Conservation (phyloP, 2,113 vertebrate species). For the Datnioides undecimradiatus region DNA sequence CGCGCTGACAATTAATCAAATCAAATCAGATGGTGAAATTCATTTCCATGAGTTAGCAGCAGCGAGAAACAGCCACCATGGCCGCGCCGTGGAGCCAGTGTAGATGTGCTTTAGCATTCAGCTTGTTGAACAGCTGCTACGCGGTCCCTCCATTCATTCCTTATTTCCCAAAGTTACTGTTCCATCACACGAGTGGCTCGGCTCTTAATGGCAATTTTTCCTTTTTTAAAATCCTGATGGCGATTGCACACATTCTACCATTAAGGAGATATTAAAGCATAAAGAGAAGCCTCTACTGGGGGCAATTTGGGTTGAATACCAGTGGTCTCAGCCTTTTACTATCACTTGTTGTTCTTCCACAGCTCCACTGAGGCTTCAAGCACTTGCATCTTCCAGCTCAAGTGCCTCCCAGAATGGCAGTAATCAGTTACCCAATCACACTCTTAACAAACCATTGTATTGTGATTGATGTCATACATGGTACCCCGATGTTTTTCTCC, state of each 20-base stretch:
- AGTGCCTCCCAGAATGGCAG: neutral
- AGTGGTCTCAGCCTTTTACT: neutral
- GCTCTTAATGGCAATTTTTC: neutral
- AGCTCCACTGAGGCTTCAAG: neutral
- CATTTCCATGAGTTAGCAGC: neutral
- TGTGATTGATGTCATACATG: neutral
- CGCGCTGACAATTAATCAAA: constrained; percentile 32
- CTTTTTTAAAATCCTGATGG: neutral
- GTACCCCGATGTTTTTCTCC: neutral
- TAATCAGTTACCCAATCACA: neutral
- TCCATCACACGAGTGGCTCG: neutral
- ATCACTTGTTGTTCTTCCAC: neutral
- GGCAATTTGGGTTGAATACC: neutral
- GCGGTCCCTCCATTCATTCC: neutral
- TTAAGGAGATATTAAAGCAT: no score
- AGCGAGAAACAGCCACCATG: neutral
- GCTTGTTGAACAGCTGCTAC: constrained; percentile 9
- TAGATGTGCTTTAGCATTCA: neutral
- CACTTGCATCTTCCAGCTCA: neutral
- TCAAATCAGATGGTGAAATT: constrained; percentile 21
- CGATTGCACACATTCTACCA: neutral
- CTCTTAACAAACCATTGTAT: neutral
- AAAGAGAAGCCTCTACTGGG: neutral
- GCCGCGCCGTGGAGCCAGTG: no score
- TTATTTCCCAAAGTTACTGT: neutral